Percentiles rank a stretch among this genome's conserved stretches.
phyloP scores from a whole-genome alignment of 1,140 invertebrate species.

The Neocloeon triangulifer region DNA sequence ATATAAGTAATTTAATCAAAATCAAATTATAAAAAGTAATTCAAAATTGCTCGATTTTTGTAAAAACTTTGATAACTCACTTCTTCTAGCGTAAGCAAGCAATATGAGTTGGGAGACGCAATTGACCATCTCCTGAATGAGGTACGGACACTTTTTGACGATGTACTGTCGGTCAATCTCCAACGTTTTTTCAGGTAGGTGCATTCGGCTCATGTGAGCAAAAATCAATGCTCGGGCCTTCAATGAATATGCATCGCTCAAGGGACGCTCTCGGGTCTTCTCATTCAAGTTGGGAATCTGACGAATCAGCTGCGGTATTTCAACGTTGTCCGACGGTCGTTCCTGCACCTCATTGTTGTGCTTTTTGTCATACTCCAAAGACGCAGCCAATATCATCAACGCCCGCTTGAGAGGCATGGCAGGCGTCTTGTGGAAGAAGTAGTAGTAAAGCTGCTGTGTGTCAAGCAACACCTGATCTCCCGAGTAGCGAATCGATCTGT shows the following conservation, averaged over 20 bases:
- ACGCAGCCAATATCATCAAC: constrained; percentile 88
- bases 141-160: constrained; percentile 76
- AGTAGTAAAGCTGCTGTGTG: constrained; percentile 89
- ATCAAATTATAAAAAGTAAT: background rate
- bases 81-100: constrained; percentile 70
- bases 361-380: constrained; percentile 84
- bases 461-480: constrained; percentile 88
- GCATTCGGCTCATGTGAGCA: constrained; percentile 73
- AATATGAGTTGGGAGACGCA: constrained; percentile 85
- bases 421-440: constrained; percentile 87
- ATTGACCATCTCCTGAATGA: constrained; percentile 96
- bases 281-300: constrained; percentile 75
- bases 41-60: no score
- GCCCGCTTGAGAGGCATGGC: constrained; percentile 86
- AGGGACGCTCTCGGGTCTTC: constrained; percentile 85
- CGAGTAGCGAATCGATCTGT: constrained; percentile 87
- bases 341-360: constrained; percentile 89
- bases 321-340: constrained; percentile 80
- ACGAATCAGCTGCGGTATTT: constrained; percentile 84
- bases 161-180: constrained; percentile 72
- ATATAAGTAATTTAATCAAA: background rate
- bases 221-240: constrained; percentile 87
- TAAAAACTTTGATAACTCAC: constrained; percentile 24
- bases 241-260: constrained; percentile 87
- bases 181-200: constrained; percentile 54